Percentiles rank a stretch among this genome's conserved stretches.
These are phyloP conservation scores for Argyresthia albistria DNA, from an alignment of 2,888 invertebrate species.

Conservation along the genomic window DNA sequence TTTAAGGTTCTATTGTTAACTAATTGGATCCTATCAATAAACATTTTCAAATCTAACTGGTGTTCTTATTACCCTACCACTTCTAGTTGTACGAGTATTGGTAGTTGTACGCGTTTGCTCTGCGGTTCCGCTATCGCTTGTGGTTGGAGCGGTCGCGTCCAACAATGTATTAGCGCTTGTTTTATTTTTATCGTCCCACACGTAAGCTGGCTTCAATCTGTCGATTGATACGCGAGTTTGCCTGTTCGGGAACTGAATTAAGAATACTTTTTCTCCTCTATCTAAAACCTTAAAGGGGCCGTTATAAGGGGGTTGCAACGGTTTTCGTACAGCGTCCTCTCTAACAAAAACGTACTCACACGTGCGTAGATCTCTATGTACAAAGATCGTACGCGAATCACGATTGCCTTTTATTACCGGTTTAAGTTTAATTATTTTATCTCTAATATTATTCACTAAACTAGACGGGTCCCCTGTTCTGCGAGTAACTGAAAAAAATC, in stretches of 20 bases:
- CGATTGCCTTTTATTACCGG: not conserved
- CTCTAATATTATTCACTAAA: not conserved
- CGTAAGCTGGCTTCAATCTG: slow-evolving; percentile 16
- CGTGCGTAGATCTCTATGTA: slow-evolving; percentile 5
- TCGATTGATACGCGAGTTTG: slow-evolving; percentile 12
- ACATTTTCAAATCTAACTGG: not conserved
- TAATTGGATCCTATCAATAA: too few relatives aligned
- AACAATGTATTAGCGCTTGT: not conserved
- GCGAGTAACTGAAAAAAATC: slow-evolving; percentile 10
- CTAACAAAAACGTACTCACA: slow-evolving; percentile 17
- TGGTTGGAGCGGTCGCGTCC: not conserved
- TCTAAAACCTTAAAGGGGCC: slow-evolving; percentile 12
- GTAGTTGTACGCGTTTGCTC: not conserved
- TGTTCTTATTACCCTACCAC: not conserved
- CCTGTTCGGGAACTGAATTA: slow-evolving; percentile 7
- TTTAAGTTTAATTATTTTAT: slow-evolving; percentile 5
- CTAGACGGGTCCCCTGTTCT: not conserved
- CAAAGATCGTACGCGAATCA: not conserved
- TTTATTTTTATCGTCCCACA: not conserved
- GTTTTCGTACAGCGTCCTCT: slow-evolving; percentile 14
- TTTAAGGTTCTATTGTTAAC: too few relatives aligned
- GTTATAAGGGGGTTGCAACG: slow-evolving; percentile 16
- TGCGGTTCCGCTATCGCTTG: not conserved
- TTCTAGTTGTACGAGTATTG: not conserved
- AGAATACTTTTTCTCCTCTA: slow-evolving; percentile 11